These are phyloP conservation scores for Pantherophis vulpinus DNA, from an alignment of 2,797 vertebrate species.

Conservation along the genomic window DNA sequence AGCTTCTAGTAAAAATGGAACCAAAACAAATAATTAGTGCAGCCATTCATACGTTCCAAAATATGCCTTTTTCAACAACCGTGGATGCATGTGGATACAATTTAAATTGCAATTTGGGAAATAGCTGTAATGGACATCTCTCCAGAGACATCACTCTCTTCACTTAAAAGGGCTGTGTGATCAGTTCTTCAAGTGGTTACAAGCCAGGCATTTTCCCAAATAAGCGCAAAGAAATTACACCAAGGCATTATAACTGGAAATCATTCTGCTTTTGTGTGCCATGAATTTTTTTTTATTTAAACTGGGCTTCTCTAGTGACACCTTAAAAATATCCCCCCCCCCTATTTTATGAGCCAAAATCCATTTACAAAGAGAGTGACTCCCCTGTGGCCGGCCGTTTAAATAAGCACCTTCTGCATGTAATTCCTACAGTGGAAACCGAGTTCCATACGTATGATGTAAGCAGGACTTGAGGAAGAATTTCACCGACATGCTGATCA, in stretches of 20 bases:
- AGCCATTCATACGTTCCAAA: not conserved
- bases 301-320: constrained; percentile 57
- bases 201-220: not conserved
- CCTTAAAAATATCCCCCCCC: constrained; percentile 63
- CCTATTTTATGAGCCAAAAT: constrained; percentile 75
- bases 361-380: constrained; percentile 70
- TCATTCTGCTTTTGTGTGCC: constrained; percentile 66
- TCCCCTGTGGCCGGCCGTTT: constrained; percentile 66
- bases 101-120: not conserved
- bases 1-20: not conserved
- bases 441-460: constrained; percentile 74
- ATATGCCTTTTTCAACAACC: not conserved
- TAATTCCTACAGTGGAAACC: constrained; percentile 66
- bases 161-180: not conserved
- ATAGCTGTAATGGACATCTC: not conserved
- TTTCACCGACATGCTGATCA: constrained; percentile 65
- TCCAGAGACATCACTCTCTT: not conserved
- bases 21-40: not conserved
- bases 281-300: constrained; percentile 39
- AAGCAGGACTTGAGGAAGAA: constrained; percentile 63
- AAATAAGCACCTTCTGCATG: constrained; percentile 59
- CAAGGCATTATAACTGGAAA: constrained; percentile 31
- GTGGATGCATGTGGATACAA: not conserved
- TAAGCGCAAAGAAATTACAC: constrained; percentile 30
- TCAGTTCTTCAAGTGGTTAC: not conserved